Base-by-base conservation (phyloP, 2,888 invertebrate genomes). In the Boloria selene region DNA sequence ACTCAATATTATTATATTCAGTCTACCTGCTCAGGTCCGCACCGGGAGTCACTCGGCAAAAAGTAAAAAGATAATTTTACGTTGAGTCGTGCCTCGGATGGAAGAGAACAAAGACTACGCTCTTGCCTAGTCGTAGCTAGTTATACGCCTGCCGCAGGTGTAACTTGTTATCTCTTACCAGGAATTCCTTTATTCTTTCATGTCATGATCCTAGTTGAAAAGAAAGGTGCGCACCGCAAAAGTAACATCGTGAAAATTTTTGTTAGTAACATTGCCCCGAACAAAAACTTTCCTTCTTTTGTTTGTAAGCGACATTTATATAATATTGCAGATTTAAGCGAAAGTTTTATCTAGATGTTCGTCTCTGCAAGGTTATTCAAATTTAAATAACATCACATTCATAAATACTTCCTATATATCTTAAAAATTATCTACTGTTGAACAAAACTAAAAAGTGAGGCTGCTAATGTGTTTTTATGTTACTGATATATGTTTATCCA, bases 1-100 rank as follows among this genome's bases (percentile, higher is more conserved):
- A 59, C 59, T 45, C 62, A 82, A 77, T 78, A 79, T 80, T 84
- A 85, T 86, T 85, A 84, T 86, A 84, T 82, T 80, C 82, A 81
- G 81, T 80, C 83, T 90, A 90, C 89, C 90, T 90, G 90, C 84
- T 82, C 84, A 47, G 78, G 77, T 84, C 78, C 76, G 85, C 78
- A 61, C 78, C 82, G 82, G 81, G 82, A 82, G 81, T 85, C 80
- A 84, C 82, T 84, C 85, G 76, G 85, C 87, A 88, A 88, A 90
- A 88, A 85, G 83, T 81, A 87, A 89, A 90, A 88, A 88, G 87
- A 87, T 86, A 88, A 87, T 87, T 87, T 88, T 89, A 85, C 85
- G 89, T 84, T 78, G 82, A 87, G 82, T 80, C 83, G 81, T 75
- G 80, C 79, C 83, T 80, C 80, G 78, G 78, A 78, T 83, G 83